Base-by-base conservation (phyloP, 2,888 invertebrate genomes). In the Criorhina ranunculi region DNA sequence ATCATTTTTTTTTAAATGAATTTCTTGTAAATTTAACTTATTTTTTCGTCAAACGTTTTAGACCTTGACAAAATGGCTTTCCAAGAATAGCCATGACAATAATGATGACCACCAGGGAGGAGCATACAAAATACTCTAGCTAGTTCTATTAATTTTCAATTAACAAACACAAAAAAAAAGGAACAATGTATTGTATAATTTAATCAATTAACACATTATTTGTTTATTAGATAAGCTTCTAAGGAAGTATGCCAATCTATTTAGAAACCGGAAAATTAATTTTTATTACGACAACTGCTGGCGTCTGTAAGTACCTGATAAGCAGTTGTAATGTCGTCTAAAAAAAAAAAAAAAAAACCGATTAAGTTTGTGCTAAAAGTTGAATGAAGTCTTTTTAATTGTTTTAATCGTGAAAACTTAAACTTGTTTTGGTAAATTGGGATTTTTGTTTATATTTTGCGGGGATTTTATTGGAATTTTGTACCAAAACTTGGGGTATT, bases 211-310 rank as follows among this genome's bases (percentile, higher is more conserved):
- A 17, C 55, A 17, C 17, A 17, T 35, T 5, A 35, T 17, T n/a
- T 17, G 1, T 7, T 35, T 3, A 4, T 3, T 24, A 35, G 33
- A 31, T 33, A 33, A 55, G 55, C 0, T 55, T 55, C 33, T 35
- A 9, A 33, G 55, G 33, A 55, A 55, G 9, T 15, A 33, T 12
- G 33, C 11, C 12, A 33, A 33, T 55, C 24, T 55, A 5, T 55
- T 8, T 12, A 11, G 12, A 35, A 55, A 55, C 55, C 55, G 55
- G 55, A 55, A 55, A 55, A 55, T 5, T 17, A 33, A 11, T 49
- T 9, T 12, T 33, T 15, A 33, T 33, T 53, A 53, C 15, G 15
- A 33, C 15, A 12, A 5, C n/a, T 3, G 2, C 24, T 31, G 31
- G 11, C 7, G 31, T 8, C 53, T 33, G 31, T 51, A 12, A 31